These are phyloP conservation scores for Helicoverpa zea DNA, from an alignment of 1,140 invertebrate species.

Conservation along the genomic window DNA sequence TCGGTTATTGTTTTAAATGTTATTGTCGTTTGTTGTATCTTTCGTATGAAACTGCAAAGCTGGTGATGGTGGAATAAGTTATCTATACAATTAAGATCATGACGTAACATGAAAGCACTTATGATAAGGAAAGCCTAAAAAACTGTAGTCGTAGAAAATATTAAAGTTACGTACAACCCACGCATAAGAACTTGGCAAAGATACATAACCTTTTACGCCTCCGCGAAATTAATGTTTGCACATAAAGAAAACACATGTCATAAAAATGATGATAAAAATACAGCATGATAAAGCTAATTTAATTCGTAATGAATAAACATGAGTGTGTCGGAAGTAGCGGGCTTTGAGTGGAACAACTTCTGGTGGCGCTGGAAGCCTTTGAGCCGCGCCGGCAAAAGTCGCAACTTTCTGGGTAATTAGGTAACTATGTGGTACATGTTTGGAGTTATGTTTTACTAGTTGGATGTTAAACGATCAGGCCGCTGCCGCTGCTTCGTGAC, in stretches of 20 bases:
- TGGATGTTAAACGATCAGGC: background rate
- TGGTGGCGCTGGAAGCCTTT: slow-evolving; percentile 32
- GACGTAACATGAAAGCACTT: background rate
- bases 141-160: slow-evolving; percentile 36
- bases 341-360: slow-evolving; percentile 38
- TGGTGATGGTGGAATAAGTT: too few species aligned
- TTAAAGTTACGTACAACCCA: slow-evolving; percentile 29
- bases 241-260: slow-evolving; percentile 30
- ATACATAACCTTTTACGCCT: slow-evolving; percentile 42
- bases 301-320: slow-evolving; percentile 47
- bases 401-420: slow-evolving; percentile 37
- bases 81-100: background rate
- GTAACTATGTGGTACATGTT: slow-evolving; percentile 19
- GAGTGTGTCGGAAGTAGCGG: slow-evolving; percentile 13
- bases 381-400: slow-evolving; percentile 20
- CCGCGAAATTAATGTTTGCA: slow-evolving; percentile 37
- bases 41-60: too few species aligned
- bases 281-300: slow-evolving; percentile 34
- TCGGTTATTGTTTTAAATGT: background rate
- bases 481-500: background rate
- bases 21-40: too few species aligned
- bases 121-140: background rate
- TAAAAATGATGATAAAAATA: slow-evolving; percentile 37
- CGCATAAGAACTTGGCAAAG: slow-evolving; percentile 39
- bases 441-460: background rate